A percentile compares a stretch with the other conserved stretches of the same genome.
phyloP scores from a whole-genome alignment of 2,113 vertebrate genomes.

The Emydocephalus ijimae region DNA sequence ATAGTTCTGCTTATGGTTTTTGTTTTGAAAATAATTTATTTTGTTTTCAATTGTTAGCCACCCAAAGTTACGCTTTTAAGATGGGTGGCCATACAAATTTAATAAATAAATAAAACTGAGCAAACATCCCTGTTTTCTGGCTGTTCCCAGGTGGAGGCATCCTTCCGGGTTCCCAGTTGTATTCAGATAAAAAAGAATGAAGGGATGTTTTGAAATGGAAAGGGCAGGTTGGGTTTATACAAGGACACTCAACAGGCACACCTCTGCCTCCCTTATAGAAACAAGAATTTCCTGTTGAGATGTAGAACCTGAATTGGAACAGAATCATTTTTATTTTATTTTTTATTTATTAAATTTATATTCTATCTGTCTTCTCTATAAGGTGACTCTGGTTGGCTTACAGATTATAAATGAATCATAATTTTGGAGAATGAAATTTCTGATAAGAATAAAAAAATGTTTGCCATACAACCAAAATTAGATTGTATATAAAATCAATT shows the following conservation, averaged over 20 bases:
- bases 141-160: not conserved
- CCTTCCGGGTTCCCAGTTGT: not conserved
- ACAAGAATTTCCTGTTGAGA: not conserved
- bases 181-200: not conserved
- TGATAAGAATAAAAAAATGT: not conserved
- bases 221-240: not conserved
- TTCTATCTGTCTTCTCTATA: not conserved
- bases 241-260: not conserved
- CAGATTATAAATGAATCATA: not conserved
- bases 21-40: not conserved
- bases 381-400: not conserved
- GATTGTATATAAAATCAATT: not conserved
- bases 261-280: not conserved
- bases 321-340: not conserved
- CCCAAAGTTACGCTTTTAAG: not conserved
- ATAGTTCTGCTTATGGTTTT: not conserved
- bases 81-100: not conserved
- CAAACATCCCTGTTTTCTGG: not conserved
- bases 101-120: not conserved
- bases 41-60: not conserved
- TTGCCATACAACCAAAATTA: not conserved
- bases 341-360: not conserved
- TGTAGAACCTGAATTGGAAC: not conserved
- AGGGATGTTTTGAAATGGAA: not conserved
- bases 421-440: not conserved